Evolutionary conservation across 2,797 vertebrate species (phyloP).

Genomic region (Poecilia wingei): DNA sequence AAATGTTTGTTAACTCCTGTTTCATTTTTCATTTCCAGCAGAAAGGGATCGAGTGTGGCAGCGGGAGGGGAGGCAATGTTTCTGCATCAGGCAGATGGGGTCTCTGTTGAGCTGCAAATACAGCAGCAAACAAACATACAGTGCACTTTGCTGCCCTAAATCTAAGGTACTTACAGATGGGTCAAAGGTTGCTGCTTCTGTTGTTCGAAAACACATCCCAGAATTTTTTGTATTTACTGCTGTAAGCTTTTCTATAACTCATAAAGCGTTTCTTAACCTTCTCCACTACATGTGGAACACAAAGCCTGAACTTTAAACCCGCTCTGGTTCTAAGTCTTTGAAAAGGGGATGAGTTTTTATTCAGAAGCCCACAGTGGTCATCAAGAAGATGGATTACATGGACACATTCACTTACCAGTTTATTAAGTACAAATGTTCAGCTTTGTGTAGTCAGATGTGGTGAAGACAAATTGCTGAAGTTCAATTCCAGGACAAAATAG

Average conservation of each 20-base stretch:
- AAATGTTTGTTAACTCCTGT: slow-evolving; percentile 63
- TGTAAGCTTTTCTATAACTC: background rate
- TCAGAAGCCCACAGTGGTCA: background rate
- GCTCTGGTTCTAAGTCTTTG: background rate
- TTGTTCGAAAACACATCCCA: background rate
- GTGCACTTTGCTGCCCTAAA: background rate
- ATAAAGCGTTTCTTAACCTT: background rate
- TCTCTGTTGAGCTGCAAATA: slow-evolving; percentile 19
- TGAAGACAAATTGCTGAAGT: background rate
- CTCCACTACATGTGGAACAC: background rate
- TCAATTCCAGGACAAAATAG: background rate
- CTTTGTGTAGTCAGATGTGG: background rate
- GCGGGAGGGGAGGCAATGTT: background rate
- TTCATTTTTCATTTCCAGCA: slow-evolving; percentile 57
- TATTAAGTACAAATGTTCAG: background rate
- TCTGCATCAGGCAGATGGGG: background rate
- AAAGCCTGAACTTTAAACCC: background rate
- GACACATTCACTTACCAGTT: background rate
- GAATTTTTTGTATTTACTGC: background rate
- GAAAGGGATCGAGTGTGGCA: slow-evolving; percentile 13
- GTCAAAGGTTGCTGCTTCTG: slow-evolving; percentile 1
- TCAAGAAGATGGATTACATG: background rate
- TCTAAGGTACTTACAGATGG: background rate
- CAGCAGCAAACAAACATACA: background rate
- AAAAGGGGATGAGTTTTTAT: background rate